Base-by-base conservation (phyloP, 2,888 invertebrate species). In the Myopa tessellatipennis region DNA sequence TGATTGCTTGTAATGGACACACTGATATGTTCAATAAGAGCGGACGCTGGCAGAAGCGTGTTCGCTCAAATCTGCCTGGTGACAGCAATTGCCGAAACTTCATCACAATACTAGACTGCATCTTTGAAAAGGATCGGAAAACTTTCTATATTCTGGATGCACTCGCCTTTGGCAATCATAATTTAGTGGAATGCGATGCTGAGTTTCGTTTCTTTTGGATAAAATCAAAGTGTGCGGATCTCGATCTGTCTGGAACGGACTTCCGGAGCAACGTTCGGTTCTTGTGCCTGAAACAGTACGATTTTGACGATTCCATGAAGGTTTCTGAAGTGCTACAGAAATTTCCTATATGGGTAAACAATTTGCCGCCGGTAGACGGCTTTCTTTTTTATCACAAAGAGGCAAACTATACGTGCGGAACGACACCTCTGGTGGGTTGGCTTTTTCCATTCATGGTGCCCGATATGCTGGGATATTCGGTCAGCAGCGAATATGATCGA, bases 391-490 rank as follows among this genome's bases (percentile, higher is more conserved):
- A 95, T 89, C 97, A 98, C 89, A 94, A 94, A 83, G 91, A 93
- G 79, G 93, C 94, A 0, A 93, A 93, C 82, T 99, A 99, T 85
- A 91, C 92, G 8, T 90, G 93, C 74, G 96, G 96, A 3, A 89
- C 91, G 71, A 96, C 97, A 0, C 98, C 98, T 0, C 89, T 99
- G 10, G 96, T 98, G 1, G 94, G 95, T 1, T 99, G 98, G 98
- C 90, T 99, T 3, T 96, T 94, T 86, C 92, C 95, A 0, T 97
- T 92, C 86, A 98, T 98, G 98, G 86, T 98, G 10, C 92, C 93
- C 0, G 96, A 97, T 89, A 90, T 96, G 6, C 78, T 88, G 2
- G 80, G 81, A 0, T 70, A 85, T 26, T 14, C 81, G 0, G 89
- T 93, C 0, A 88, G 91, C 79, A 73, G 83, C 16, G 82, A 79